These are phyloP conservation scores for Otus sunia DNA, from an alignment of 2,113 vertebrate genomes.

Conservation along the genomic window DNA sequence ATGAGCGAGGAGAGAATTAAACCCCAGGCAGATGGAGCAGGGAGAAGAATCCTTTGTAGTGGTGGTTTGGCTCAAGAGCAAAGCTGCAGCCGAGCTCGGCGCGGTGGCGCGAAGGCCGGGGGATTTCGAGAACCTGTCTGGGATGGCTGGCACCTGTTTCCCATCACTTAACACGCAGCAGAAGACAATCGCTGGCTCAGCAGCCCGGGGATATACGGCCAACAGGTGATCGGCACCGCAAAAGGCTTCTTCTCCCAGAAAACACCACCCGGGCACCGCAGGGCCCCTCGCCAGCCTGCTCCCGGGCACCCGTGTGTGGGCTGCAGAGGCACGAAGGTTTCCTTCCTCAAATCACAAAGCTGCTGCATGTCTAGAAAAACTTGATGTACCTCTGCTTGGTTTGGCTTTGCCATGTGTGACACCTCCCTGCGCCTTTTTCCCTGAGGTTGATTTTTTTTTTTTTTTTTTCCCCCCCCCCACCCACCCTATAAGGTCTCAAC, in stretches of 20 bases:
- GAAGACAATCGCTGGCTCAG: slow-evolving; percentile 67
- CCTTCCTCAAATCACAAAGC: neutral
- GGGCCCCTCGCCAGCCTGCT: neutral
- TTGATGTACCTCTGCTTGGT: neutral
- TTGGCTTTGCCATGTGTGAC: neutral
- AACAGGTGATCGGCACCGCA: slow-evolving; percentile 44
- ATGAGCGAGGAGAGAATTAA: slow-evolving; percentile 43
- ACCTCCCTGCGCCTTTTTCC: neutral
- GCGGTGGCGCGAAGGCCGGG: neutral
- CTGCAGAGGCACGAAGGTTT: neutral
- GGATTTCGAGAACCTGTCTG: slow-evolving; percentile 65
- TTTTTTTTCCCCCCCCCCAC: neutral
- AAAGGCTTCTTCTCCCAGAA: neutral
- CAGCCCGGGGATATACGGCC: slow-evolving; percentile 1
- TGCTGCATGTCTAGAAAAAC: neutral
- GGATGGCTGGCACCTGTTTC: slow-evolving; percentile 46
- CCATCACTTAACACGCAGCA: slow-evolving; percentile 16
- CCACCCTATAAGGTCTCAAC: neutral
- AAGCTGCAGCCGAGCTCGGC: neutral
- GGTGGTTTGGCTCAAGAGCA: slow-evolving; percentile 46
- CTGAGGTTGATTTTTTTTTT: neutral
- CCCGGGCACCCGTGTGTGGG: neutral
- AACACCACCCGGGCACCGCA: neutral
- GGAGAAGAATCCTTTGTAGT: slow-evolving; percentile 61
- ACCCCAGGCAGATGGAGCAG: slow-evolving; percentile 37